Conservation (phyloP, 2,113 vertebrate genomes). For the Oreochromis spilurus region DNA sequence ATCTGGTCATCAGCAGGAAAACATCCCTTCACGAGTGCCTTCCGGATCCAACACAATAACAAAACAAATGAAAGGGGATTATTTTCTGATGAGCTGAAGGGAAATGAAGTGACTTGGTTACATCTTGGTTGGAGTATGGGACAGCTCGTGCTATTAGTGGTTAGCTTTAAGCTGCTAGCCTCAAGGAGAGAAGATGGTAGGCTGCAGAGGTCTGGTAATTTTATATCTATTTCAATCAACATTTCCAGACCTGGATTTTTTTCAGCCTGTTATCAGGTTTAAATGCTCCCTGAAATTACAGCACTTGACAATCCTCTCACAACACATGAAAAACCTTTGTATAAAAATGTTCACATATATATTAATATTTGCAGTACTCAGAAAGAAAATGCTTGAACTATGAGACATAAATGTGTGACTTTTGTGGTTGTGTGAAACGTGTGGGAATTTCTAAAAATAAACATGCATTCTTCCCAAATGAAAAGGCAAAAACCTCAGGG, state of each 20-base stretch:
- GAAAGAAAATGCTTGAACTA: neutral
- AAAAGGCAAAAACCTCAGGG: neutral
- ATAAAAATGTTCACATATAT: neutral
- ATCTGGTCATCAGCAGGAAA: neutral
- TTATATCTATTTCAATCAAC: neutral
- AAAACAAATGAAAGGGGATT: neutral
- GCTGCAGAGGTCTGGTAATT: neutral
- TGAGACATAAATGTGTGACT: neutral
- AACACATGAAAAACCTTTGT: neutral
- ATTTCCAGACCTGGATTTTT: neutral
- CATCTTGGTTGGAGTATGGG: neutral
- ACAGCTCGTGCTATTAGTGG: neutral
- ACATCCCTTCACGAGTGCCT: neutral
- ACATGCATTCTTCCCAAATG: neutral
- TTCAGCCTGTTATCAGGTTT: neutral
- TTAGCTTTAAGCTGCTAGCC: neutral
- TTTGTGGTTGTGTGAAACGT: neutral
- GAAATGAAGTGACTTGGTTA: neutral
- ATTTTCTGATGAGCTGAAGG: neutral
- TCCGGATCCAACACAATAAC: neutral
- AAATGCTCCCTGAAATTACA: neutral
- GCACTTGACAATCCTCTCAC: neutral
- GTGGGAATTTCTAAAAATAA: neutral
- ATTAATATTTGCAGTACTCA: neutral
- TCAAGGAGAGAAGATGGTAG: neutral